A percentile compares a stretch with the other conserved stretches of the same genome.
Evolutionary conservation across 2,797 vertebrate genomes (phyloP).

Genomic region (Podarcis siculus): DNA sequence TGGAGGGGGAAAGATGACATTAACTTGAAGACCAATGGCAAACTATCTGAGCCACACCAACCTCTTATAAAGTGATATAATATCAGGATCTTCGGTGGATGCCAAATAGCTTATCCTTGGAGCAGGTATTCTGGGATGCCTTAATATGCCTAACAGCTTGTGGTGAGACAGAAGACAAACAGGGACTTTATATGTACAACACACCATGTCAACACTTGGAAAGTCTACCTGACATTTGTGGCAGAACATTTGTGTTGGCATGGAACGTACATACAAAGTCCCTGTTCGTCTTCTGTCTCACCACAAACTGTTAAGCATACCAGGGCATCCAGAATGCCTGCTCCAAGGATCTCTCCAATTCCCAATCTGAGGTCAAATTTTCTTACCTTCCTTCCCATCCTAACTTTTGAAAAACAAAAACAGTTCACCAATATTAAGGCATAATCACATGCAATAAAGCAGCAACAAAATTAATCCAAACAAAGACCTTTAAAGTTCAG

Average conservation of each 20-base stretch:
- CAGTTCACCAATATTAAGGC: neutral
- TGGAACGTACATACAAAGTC: neutral
- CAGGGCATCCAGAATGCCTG: neutral
- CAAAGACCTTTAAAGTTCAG: neutral
- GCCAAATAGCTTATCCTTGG: neutral
- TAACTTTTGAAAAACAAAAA: neutral
- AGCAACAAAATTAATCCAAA: neutral
- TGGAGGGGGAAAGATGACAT: constrained; percentile 21
- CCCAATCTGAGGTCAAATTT: neutral
- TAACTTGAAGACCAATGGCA: constrained; percentile 30
- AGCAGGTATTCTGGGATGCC: too few species aligned
- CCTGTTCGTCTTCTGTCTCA: neutral
- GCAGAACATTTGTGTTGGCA: neutral
- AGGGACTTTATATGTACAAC: too few species aligned
- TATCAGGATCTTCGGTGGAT: too few species aligned
- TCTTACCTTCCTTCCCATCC: neutral
- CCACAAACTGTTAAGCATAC: neutral
- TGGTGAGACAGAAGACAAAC: too few species aligned
- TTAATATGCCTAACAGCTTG: too few species aligned
- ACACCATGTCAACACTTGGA: too few species aligned
- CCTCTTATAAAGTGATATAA: too few species aligned
- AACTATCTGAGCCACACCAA: neutral
- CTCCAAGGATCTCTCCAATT: neutral
- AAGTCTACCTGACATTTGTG: too few species aligned
- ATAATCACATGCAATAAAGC: neutral